Percentiles rank a stretch among this genome's conserved stretches.
These are phyloP conservation scores for Andrena praecox DNA, from an alignment of 2,888 invertebrate species.

Conservation along the genomic window DNA sequence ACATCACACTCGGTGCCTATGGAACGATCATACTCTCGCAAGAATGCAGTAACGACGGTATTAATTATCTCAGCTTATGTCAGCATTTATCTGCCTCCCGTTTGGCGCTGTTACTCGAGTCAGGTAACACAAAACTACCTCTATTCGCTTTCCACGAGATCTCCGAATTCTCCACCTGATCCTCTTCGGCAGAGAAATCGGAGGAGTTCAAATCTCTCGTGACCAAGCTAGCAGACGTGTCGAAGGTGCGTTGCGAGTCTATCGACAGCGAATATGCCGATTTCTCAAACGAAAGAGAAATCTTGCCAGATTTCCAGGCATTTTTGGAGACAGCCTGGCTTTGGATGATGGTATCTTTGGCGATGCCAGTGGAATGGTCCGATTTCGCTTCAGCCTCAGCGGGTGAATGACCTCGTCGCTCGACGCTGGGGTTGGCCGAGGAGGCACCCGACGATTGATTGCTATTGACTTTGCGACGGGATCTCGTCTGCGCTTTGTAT, in stretches of 20 bases:
- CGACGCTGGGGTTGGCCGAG: constrained; percentile 7
- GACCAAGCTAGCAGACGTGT: not conserved
- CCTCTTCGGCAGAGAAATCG: constrained; percentile 16
- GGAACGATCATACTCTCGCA: not conserved
- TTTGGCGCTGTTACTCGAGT: constrained; percentile 30
- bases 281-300: not conserved
- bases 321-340: not conserved
- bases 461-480: constrained; percentile 35
- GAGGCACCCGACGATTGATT: constrained; percentile 28
- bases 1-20: not conserved
- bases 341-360: constrained; percentile 1
- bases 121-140: constrained; percentile 73
- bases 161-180: constrained; percentile 38
- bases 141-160: constrained; percentile 83
- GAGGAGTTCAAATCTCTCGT: constrained; percentile 10
- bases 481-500: constrained; percentile 33
- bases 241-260: not conserved
- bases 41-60: constrained; percentile 19
- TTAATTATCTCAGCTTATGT: constrained; percentile 26
- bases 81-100: constrained; percentile 44
- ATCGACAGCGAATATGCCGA: not conserved
- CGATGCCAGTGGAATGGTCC: not conserved
- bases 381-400: constrained; percentile 3
- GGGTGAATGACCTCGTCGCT: constrained; percentile 20
- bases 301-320: not conserved